These are phyloP conservation scores for Microtus agrestis DNA, from an alignment of 2,797 vertebrate genomes.

Conservation along the genomic window DNA sequence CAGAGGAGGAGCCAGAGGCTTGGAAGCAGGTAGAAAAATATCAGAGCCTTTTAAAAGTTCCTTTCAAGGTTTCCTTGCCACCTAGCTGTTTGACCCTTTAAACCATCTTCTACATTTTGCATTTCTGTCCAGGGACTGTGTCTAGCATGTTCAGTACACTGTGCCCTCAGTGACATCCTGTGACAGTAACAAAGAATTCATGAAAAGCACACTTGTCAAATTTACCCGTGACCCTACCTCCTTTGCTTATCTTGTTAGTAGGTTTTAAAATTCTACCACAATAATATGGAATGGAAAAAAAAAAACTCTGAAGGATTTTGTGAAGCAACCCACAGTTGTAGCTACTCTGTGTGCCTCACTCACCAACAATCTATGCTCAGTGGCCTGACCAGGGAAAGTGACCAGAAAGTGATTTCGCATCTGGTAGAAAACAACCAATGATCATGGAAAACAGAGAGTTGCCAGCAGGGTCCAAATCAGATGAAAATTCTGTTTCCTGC, in stretches of 20 bases:
- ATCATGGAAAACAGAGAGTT: neutral
- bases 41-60: constrained; percentile 60
- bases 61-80: constrained; percentile 35
- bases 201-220: constrained; percentile 7
- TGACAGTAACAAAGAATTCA: neutral
- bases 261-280: constrained; percentile 55
- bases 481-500: neutral
- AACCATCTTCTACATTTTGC: constrained; percentile 44
- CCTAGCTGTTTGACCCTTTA: constrained; percentile 7
- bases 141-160: constrained; percentile 43
- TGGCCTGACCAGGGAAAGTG: constrained; percentile 28
- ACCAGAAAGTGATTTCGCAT: constrained; percentile 2
- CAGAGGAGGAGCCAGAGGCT: constrained; percentile 53
- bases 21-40: constrained; percentile 59
- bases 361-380: constrained; percentile 35
- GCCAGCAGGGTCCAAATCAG: neutral
- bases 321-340: neutral
- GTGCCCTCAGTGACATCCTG: neutral
- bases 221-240: constrained; percentile 23
- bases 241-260: constrained; percentile 57
- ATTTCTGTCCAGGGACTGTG: neutral
- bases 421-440: neutral
- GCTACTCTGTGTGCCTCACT: constrained; percentile 34
- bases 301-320: constrained; percentile 1
- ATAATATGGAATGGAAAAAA: constrained; percentile 20